Base-by-base conservation (phyloP, 2,888 invertebrate species). In the Thymelicus sylvestris region DNA sequence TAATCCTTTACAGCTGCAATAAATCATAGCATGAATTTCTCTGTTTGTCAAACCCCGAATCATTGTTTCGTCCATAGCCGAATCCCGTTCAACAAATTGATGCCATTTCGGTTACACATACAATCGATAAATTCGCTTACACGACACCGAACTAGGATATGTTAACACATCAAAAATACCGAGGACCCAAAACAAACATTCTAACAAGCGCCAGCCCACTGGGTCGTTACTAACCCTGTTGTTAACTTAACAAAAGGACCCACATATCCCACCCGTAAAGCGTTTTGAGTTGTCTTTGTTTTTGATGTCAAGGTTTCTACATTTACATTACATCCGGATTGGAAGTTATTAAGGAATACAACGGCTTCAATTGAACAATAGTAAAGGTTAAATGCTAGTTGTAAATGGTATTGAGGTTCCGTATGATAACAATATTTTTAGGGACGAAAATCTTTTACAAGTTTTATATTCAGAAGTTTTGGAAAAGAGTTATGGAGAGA, bases 141-240 rank as follows among this genome's bases (percentile, higher is more conserved):
- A 52, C 50, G 15, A 19, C 50, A 19, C 50, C 15, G 50, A 6
- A 19, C 15, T 19, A 52, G 50, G 7, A 52, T 52, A 8, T 19
- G 50, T 52, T 7, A 52, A 52, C 15, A 19, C 50, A 52, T 47
- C 12, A 47, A 13, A 47, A 47, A 47, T 7, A 52, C 19, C 50
- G 50, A 52, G 12, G 44, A 44, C 7, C 50, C 6, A 52, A 52
- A 52, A 19, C 50, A 52, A 52, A 52, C 50, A 52, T 52, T 52
- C 50, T 19, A 19, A 15, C 7, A 7, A 15, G 2, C 15, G 19
- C 15, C 50, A 19, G 50, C 19, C 50, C 15, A 19, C 50, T 52
- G 19, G 50, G 8, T 52, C 50, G 50, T 52, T 6, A 52, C 50
- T 50, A 50, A 50, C 7, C 50, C 19, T 19, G 50, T 52, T 52